Percentiles rank a stretch among this genome's conserved stretches.
phyloP scores from a whole-genome alignment of 2,888 invertebrate genomes.

The Watsonalla cultraria region DNA sequence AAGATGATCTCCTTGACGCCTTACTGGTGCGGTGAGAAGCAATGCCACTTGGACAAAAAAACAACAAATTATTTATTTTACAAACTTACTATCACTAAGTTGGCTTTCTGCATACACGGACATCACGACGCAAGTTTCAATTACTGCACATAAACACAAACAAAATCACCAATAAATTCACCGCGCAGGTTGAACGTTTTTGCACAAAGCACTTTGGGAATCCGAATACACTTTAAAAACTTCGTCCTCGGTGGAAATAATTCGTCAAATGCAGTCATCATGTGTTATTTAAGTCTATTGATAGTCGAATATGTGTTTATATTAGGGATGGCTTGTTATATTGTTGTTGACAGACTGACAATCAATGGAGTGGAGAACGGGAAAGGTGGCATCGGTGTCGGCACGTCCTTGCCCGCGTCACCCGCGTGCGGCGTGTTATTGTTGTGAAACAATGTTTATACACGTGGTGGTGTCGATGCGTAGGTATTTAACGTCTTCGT shows the following conservation, averaged over 20 bases:
- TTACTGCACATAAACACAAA: conserved; percentile 24
- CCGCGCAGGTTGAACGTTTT: conserved; percentile 33
- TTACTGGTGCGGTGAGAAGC: conserved; percentile 42
- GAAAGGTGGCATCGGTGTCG: conserved; percentile 28
- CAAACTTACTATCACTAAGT: conserved; percentile 46
- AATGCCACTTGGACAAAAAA: conserved; percentile 28
- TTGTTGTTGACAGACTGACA: conserved; percentile 33
- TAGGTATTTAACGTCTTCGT: conserved; percentile 54
- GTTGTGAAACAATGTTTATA: conserved; percentile 76
- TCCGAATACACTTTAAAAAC: conserved; percentile 37
- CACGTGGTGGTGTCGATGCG: conserved; percentile 64
- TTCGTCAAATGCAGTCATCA: conserved; percentile 29
- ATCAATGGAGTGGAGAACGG: conserved; percentile 37
- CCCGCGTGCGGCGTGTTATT: conserved; percentile 69
- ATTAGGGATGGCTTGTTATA: conserved; percentile 27
- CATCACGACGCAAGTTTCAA: conserved; percentile 36
- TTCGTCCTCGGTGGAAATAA: conserved; percentile 28
- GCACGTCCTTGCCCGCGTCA: conserved; percentile 61
- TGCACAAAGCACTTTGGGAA: conserved; percentile 45
- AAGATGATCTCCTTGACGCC: conserved; percentile 58
- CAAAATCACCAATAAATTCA: conserved; percentile 28
- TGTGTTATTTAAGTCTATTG: conserved; percentile 35
- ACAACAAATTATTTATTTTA: conserved; percentile 24
- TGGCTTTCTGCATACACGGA: conserved; percentile 35
- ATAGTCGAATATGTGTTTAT: conserved; percentile 28